Percentiles rank a stretch among this genome's conserved stretches.
phyloP scores from a whole-genome alignment of 1,140 invertebrate genomes.

The Temnothorax nylanderi region DNA sequence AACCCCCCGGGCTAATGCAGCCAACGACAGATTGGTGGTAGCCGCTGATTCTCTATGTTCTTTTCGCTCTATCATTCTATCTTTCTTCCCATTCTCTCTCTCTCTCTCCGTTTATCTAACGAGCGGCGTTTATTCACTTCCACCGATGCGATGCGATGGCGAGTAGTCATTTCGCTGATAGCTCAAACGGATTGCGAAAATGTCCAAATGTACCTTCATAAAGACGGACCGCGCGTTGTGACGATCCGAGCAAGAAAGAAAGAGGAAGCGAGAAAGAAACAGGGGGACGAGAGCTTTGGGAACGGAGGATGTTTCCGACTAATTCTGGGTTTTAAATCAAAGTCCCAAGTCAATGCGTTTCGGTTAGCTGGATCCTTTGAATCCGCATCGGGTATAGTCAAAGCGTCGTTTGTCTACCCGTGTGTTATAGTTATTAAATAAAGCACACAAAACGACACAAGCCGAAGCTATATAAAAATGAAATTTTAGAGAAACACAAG shows the following conservation, averaged over 20 bases:
- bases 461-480: background rate
- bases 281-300: constrained; percentile 5
- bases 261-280: background rate
- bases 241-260: constrained; percentile 47
- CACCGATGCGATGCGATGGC: constrained; percentile 36
- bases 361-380: background rate
- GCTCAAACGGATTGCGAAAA: constrained; percentile 81
- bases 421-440: constrained; percentile 20
- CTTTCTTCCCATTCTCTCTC: constrained; percentile 26
- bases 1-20: constrained; percentile 81
- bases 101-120: constrained; percentile 20
- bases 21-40: constrained; percentile 85
- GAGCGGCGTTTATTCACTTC: constrained; percentile 11
- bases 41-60: constrained; percentile 73
- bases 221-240: constrained; percentile 71
- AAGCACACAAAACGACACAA: background rate
- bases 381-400: background rate
- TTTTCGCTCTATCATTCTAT: constrained; percentile 30
- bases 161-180: constrained; percentile 84
- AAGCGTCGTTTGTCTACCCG: constrained; percentile 16
- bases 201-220: constrained; percentile 77
- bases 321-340: constrained; percentile 60
- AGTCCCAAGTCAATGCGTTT: constrained; percentile 35
- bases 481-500: background rate
- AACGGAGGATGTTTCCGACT: constrained; percentile 35